Conservation (phyloP, 2,797 vertebrate species). For the Labroides dimidiatus region DNA sequence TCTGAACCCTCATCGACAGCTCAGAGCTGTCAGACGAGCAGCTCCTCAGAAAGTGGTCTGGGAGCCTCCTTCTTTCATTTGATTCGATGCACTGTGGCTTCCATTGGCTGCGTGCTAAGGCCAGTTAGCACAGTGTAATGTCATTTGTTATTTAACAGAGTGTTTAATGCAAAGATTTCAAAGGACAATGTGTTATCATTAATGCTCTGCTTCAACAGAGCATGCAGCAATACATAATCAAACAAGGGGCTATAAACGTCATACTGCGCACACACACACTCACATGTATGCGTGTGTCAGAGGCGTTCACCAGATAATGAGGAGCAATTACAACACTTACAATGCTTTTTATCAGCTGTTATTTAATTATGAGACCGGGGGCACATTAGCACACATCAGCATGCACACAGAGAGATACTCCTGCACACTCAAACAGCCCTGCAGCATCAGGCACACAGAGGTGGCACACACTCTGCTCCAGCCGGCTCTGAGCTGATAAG, state of each 20-base stretch:
- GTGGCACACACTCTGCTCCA: slow-evolving; percentile 15
- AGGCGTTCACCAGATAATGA: slow-evolving; percentile 66
- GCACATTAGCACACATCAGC: slow-evolving; percentile 42
- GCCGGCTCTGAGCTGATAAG: slow-evolving; percentile 32
- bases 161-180: slow-evolving; percentile 19
- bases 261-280: slow-evolving; percentile 1
- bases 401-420: slow-evolving; percentile 34
- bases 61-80: slow-evolving; percentile 14
- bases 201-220: slow-evolving; percentile 16
- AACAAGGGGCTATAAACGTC: slow-evolving; percentile 26
- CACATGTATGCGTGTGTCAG: slow-evolving; percentile 15
- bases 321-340: slow-evolving; percentile 72
- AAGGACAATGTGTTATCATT: slow-evolving; percentile 25
- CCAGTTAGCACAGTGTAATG: slow-evolving; percentile 12
- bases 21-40: slow-evolving; percentile 4
- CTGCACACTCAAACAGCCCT: slow-evolving; percentile 22
- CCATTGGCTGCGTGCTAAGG: not conserved
- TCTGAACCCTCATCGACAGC: slow-evolving; percentile 31
- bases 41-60: slow-evolving; percentile 2
- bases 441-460: slow-evolving; percentile 30
- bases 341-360: slow-evolving; percentile 70
- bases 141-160: slow-evolving; percentile 10
- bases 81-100: slow-evolving; percentile 12
- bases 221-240: slow-evolving; percentile 12
- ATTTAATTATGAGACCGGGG: slow-evolving; percentile 72